Conservation (phyloP, 2,797 vertebrate species). For the Xenopus petersii region DNA sequence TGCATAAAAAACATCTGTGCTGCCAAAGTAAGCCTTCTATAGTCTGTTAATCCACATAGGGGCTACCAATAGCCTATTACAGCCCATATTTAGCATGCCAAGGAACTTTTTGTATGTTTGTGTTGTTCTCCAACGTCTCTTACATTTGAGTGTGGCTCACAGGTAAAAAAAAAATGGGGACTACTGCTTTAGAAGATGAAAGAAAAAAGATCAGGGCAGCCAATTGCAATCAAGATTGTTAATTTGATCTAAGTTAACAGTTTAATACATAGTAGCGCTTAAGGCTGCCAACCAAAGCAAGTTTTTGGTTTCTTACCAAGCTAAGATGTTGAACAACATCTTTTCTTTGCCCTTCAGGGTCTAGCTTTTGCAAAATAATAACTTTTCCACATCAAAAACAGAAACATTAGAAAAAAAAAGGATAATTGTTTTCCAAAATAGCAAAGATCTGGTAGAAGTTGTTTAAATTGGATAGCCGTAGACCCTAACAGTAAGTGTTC, state of each 20-base stretch:
- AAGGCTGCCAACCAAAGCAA: conserved; percentile 72
- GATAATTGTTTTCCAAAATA: neutral
- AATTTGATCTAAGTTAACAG: conserved; percentile 61
- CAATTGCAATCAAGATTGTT: too few species aligned
- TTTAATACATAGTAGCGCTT: conserved; percentile 74
- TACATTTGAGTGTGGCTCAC: too few species aligned
- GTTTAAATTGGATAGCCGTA: conserved; percentile 60
- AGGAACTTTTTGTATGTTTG: too few species aligned
- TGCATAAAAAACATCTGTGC: too few species aligned
- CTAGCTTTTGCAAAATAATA: conserved; percentile 62
- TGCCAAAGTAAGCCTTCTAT: too few species aligned
- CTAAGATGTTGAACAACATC: conserved; percentile 71
- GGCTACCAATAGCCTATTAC: too few species aligned
- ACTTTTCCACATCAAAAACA: conserved; percentile 1
- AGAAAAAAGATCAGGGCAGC: too few species aligned
- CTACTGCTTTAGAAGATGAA: too few species aligned
- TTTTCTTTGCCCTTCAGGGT: conserved; percentile 50
- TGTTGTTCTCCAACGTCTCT: too few species aligned
- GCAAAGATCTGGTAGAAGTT: conserved; percentile 41
- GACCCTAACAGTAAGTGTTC: conserved; percentile 62
- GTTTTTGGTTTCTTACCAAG: conserved; percentile 71
- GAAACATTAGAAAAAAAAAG: conserved; percentile 44
- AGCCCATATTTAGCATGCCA: too few species aligned
- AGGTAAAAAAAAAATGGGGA: too few species aligned
- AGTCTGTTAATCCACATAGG: too few species aligned